Percentiles rank a stretch among this genome's conserved stretches.
phyloP scores from a whole-genome alignment of 2,888 invertebrate species.

The Thymelicus sylvestris region DNA sequence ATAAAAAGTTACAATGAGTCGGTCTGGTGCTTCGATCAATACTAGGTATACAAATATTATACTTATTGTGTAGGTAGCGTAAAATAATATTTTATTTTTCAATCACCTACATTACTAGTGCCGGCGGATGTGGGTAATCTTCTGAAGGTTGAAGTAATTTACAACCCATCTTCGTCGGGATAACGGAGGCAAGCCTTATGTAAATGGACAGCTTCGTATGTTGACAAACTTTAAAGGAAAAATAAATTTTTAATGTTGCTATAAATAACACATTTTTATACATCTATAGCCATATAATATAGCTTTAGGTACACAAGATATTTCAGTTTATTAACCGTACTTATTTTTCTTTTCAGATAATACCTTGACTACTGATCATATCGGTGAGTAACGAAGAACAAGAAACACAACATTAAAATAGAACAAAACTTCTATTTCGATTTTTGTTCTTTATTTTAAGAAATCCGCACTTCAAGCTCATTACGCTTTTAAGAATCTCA shows the following conservation, averaged over 20 bases:
- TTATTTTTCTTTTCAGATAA: too few relatives aligned
- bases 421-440: too few relatives aligned
- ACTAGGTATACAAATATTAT: not conserved
- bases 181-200: slow-evolving; percentile 25
- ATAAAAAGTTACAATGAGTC: not conserved
- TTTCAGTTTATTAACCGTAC: too few relatives aligned
- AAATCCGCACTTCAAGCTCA: too few relatives aligned
- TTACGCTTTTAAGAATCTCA: too few relatives aligned
- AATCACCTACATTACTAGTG: not conserved
- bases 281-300: too few relatives aligned
- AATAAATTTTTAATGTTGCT: too few relatives aligned
- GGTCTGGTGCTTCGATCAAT: not conserved
- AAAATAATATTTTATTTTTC: not conserved
- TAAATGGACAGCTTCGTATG: slow-evolving; percentile 16
- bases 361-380: too few relatives aligned
- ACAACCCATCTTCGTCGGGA: slow-evolving; percentile 21
- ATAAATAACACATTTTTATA: too few relatives aligned
- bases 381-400: too few relatives aligned
- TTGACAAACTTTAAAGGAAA: slow-evolving; percentile 16
- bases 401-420: not conserved
- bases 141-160: slow-evolving; percentile 16
- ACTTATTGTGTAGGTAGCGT: not conserved
- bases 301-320: too few relatives aligned
- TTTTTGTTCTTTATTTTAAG: too few relatives aligned
- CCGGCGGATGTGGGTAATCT: not conserved